These are phyloP conservation scores for Tachina fera DNA, from an alignment of 2,888 invertebrate species.

Conservation along the genomic window DNA sequence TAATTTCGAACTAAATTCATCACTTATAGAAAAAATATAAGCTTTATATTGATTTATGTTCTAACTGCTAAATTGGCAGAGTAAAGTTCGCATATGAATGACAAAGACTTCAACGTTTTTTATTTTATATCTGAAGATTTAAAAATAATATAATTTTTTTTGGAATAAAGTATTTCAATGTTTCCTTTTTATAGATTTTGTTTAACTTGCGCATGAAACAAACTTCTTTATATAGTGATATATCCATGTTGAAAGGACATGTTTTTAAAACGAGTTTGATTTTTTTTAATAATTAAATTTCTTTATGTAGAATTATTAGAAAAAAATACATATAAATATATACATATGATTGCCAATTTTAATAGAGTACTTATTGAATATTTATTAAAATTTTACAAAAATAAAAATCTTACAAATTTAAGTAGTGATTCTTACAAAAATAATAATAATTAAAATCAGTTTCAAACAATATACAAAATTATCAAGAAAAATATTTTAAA, in stretches of 20 bases:
- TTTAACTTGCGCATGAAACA: too few species aligned
- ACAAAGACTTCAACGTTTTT: too few species aligned
- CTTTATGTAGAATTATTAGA: slow-evolving; percentile 5
- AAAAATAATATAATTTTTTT: too few species aligned
- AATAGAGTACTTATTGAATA: neutral
- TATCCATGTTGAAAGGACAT: too few species aligned
- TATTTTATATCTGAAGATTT: too few species aligned
- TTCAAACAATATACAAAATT: neutral
- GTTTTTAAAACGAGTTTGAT: too few species aligned
- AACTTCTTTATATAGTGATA: too few species aligned
- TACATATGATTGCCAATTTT: neutral
- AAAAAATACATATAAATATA: neutral
- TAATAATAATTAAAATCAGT: neutral
- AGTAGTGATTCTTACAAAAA: neutral
- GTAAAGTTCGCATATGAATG: too few species aligned
- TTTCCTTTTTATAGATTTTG: neutral
- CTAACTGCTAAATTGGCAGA: too few species aligned
- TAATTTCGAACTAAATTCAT: neutral
- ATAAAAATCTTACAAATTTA: neutral
- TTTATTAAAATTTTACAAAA: neutral
- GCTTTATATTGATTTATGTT: too few species aligned
- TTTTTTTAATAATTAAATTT: neutral
- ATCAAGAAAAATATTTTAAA: slow-evolving; percentile 16
- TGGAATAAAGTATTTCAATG: neutral
- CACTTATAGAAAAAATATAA: too few species aligned